Base-by-base conservation (phyloP, 2,797 vertebrate genomes). In the Synaphobranchus kaupii region DNA sequence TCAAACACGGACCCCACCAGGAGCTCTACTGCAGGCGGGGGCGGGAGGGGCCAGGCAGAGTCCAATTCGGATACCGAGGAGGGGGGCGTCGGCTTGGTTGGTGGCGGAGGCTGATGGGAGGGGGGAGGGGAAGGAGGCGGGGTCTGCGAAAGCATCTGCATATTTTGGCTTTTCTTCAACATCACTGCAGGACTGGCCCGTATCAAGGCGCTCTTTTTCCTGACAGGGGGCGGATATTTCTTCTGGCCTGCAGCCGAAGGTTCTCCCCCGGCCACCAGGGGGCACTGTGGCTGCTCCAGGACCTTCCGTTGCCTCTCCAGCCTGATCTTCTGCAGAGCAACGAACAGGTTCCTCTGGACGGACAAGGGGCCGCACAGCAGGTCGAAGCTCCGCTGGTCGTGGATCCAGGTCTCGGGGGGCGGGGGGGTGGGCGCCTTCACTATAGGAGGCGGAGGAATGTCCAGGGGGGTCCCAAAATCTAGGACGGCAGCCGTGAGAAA, bases 401-500 rank as follows among this genome's bases (percentile, higher is more conserved):
- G 95, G 87, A 93, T 95, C 95, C 96, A 97, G 22, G 95, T 92
- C 85, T 97, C 97, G 52, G 94, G 97, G 84, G 98, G 98, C 22
- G 98, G 98, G 0, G 97, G 95, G 1, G 97, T 97, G 34, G 98
- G 98, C 58, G 98, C 98, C 0, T 96, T 95, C 34, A 99, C 96
- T 90, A 96, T 97, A 66, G 98, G 98, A 58, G 96, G 97, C 0
- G 97, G 97, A 0, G 98, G 98, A 89, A 99, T 98, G 87, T 97
- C 91, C 87, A 98, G 96, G 39, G 96, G 90, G 60, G 60, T 4
- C 87, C 91, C 93, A 90, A 96, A 66, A n/a, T 0, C 5, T 0
- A 66, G 60, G 25, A 66, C 5, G 60, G 60, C 60, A 1, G 71
- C 56, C 1, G 88, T 83, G 13, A 87, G 7, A 22, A 82, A 22